A percentile compares a stretch with the other conserved stretches of the same genome.
Evolutionary conservation across 2,797 vertebrate species (phyloP).

Genomic region (Uromys caudimaculatus): DNA sequence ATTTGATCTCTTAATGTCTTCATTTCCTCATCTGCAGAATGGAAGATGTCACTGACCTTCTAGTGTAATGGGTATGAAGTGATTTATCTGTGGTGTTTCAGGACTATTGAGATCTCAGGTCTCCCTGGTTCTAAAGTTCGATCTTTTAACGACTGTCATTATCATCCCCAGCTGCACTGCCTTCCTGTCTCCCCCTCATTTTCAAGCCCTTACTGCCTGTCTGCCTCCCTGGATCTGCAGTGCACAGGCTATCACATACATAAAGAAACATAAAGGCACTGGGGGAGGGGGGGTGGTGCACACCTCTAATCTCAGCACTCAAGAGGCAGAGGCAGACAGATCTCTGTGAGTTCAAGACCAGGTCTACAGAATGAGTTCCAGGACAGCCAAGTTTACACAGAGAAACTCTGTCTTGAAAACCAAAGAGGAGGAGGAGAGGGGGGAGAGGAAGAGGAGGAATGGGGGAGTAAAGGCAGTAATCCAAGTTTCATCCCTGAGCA

Average conservation of each 20-base stretch:
- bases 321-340: background rate
- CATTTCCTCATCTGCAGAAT: background rate
- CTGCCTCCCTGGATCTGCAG: background rate
- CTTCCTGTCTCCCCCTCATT: background rate
- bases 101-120: background rate
- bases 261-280: background rate
- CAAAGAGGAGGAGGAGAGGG: background rate
- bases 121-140: background rate
- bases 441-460: background rate
- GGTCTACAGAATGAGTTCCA: background rate
- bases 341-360: background rate
- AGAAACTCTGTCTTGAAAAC: background rate
- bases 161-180: background rate
- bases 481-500: background rate
- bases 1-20: background rate
- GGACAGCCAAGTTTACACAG: background rate
- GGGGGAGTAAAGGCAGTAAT: background rate
- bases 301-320: background rate
- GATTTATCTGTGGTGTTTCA: background rate
- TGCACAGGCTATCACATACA: background rate
- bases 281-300: background rate
- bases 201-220: background rate
- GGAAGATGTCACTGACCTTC: background rate
- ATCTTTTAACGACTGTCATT: too few relatives aligned
- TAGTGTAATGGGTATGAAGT: background rate